Evolutionary conservation across 2,797 vertebrate species (phyloP).

Genomic region (Sebastes aleutianus): DNA sequence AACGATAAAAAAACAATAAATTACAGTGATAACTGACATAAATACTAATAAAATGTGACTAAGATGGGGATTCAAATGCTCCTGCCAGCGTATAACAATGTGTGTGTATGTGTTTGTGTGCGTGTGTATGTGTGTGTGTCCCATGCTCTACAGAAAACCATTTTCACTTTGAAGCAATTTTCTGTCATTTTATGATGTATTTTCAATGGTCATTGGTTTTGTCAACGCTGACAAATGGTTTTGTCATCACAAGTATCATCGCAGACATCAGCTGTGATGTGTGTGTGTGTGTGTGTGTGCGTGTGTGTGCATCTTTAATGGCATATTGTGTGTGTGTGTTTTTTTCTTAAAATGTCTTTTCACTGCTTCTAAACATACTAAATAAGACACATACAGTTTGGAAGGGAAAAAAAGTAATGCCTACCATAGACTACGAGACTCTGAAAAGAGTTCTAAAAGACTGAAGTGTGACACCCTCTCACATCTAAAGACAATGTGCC

Average conservation of each 20-base stretch:
- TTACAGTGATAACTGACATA: background rate
- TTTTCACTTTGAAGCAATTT: slow-evolving; percentile 45
- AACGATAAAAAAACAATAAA: background rate
- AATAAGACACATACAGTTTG: background rate
- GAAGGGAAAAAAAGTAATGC: background rate
- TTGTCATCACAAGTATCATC: slow-evolving; percentile 42
- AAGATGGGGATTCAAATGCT: slow-evolving; percentile 2
- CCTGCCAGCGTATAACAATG: background rate
- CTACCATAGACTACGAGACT: too few relatives aligned
- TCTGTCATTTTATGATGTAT: slow-evolving; percentile 48
- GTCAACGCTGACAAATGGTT: slow-evolving; percentile 43
- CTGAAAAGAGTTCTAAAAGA: too few relatives aligned
- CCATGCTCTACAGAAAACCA: slow-evolving; percentile 8
- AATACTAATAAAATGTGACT: slow-evolving; percentile 8
- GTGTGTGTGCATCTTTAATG: background rate
- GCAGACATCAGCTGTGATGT: slow-evolving; percentile 11
- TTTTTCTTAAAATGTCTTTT: background rate
- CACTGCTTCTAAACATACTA: background rate
- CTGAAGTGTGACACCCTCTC: too few relatives aligned
- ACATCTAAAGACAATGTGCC: too few relatives aligned
- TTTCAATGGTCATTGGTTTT: slow-evolving; percentile 48
- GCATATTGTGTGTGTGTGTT: background rate
- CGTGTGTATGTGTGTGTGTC: background rate
- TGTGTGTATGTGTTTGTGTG: background rate
- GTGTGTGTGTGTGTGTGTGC: background rate